phyloP scores from a whole-genome alignment of 1,140 invertebrate genomes.

The Lepidurus arcticus region DNA sequence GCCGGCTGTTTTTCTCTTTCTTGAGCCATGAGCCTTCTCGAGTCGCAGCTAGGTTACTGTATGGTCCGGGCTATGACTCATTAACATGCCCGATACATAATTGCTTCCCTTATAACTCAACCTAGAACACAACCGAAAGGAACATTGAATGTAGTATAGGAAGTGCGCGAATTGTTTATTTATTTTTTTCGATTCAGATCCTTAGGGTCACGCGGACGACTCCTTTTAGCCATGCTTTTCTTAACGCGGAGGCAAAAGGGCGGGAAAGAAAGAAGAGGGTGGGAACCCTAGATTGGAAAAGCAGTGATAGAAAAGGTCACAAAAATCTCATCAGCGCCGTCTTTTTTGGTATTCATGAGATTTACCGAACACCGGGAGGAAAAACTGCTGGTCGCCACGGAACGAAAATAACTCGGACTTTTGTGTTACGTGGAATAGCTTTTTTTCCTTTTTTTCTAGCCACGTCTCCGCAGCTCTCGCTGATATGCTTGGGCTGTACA shows the following conservation, averaged over 20 bases:
- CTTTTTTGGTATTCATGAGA: slow-evolving; percentile 11
- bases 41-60: too few species aligned
- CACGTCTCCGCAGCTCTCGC: too few species aligned
- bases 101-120: too few species aligned
- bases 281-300: neutral
- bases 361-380: neutral
- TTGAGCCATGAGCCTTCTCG: too few species aligned
- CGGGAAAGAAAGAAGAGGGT: neutral
- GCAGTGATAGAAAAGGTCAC: neutral
- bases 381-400: neutral
- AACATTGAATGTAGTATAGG: too few species aligned
- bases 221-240: too few species aligned
- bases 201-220: too few species aligned
- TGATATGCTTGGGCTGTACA: too few species aligned
- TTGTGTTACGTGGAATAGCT: neutral
- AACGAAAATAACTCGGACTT: slow-evolving; percentile 11
- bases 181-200: too few species aligned
- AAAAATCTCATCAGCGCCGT: slow-evolving; percentile 21
- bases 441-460: too few species aligned
- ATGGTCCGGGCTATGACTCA: neutral
- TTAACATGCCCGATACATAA: neutral
- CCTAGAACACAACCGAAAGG: too few species aligned
- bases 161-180: too few species aligned
- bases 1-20: neutral
- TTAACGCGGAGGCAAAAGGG: neutral